These are phyloP conservation scores for Martes flavigula DNA, from an alignment of 2,797 vertebrate genomes.

Conservation along the genomic window DNA sequence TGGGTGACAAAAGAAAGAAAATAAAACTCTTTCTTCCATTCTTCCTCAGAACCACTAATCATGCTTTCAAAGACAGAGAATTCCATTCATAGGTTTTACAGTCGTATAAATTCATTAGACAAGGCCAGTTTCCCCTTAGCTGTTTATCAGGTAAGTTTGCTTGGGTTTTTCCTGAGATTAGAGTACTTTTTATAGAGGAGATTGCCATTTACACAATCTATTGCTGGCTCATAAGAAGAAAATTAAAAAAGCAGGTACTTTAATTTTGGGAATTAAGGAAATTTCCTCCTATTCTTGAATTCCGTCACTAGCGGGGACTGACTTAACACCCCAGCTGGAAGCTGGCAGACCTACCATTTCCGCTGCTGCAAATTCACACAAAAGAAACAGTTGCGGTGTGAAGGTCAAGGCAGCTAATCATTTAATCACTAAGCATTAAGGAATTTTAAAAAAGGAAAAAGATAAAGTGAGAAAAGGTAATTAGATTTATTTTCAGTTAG, in stretches of 20 bases:
- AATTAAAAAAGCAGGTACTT: neutral
- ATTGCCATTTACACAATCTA: neutral
- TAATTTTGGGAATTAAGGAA: neutral
- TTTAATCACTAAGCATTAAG: constrained; percentile 57
- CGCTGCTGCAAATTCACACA: neutral
- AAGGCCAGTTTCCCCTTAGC: neutral
- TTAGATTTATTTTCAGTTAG: constrained; percentile 50
- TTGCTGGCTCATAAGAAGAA: neutral
- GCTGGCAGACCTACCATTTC: constrained; percentile 38
- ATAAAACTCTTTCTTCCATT: neutral
- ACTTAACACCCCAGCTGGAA: constrained; percentile 38
- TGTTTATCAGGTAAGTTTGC: neutral
- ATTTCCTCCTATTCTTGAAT: constrained; percentile 3
- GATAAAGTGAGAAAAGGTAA: constrained; percentile 37
- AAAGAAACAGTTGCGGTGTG: constrained; percentile 59
- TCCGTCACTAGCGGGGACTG: constrained; percentile 24
- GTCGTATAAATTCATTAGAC: neutral
- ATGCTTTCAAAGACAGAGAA: neutral
- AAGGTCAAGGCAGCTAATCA: constrained; percentile 66
- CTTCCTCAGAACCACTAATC: neutral
- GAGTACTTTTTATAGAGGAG: neutral
- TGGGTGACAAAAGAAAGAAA: neutral
- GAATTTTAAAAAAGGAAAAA: constrained; percentile 72
- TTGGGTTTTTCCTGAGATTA: neutral
- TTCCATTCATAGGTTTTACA: neutral